Evolutionary conservation across 2,797 vertebrate genomes (phyloP).

Genomic region (Falco concolor): DNA sequence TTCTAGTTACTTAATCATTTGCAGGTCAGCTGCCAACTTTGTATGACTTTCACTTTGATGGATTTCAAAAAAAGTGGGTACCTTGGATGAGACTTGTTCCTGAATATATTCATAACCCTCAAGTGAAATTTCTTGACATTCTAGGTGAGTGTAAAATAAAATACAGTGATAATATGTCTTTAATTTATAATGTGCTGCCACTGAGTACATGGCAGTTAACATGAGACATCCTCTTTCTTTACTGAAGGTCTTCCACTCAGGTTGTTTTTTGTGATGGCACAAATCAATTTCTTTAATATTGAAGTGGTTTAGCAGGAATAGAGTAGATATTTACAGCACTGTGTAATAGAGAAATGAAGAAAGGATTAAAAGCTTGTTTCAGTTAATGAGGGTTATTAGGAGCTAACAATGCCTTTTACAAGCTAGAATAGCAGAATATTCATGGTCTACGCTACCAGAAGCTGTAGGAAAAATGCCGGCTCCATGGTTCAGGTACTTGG

Average conservation of each 20-base stretch:
- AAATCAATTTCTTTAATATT: neutral
- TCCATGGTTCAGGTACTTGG: neutral
- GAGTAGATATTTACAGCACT: neutral
- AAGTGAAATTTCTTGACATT: conserved; percentile 87
- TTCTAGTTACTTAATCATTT: neutral
- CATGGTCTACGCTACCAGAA: neutral
- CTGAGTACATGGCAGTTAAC: neutral
- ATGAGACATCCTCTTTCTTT: neutral
- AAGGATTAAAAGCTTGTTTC: neutral
- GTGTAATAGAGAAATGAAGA: neutral
- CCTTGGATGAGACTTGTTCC: conserved; percentile 87
- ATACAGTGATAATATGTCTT: neutral
- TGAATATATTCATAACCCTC: conserved; percentile 80
- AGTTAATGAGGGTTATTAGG: neutral
- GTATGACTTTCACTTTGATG: conserved; percentile 94
- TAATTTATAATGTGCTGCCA: neutral
- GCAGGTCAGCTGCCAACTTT: conserved; percentile 88
- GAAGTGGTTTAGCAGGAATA: neutral
- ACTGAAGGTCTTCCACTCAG: neutral
- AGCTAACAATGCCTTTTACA: neutral
- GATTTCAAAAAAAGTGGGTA: conserved; percentile 78
- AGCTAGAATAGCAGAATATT: neutral
- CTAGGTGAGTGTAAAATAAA: conserved; percentile 78
- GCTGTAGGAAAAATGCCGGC: neutral
- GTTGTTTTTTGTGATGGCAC: neutral